Base-by-base conservation (phyloP, 2,888 invertebrate genomes). In the Idaea straminata region DNA sequence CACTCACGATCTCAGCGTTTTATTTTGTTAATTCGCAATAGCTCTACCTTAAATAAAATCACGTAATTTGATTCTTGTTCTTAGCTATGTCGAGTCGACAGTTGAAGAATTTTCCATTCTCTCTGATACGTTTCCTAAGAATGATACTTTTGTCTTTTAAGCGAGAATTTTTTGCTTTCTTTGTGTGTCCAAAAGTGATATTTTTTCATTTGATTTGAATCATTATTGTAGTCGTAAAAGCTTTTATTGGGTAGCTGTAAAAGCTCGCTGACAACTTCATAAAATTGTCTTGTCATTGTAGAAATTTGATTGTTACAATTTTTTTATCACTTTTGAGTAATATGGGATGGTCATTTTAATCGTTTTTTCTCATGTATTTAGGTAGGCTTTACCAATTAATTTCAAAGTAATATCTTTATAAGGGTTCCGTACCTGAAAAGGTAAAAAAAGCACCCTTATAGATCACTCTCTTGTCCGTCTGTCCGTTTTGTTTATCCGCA, bases 31-130 rank as follows among this genome's bases (percentile, higher is more conserved):
- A 38, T 59, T 62, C 61, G 61, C 61, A 16, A 25, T 16, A 61
- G 47, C 47, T 25, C 25, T 47, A 47, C 47, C 47, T 47, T 69
- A 64, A 68, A 64, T 66, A 66, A 61, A 63, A 38, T 58, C 68
- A 69, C 68, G 66, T 64, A 62, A 13, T 47, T 64, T 62, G 63
- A 61, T 64, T 66, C 64, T 69, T 61, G 64, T 66, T 61, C 62
- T 62, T 62, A 47, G 47, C 47, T 47, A 7, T 13, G 47, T 10
- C 5, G 47, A 47, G 13, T 47, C 13, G 47, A 47, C 47, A 47
- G 47, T 47, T 13, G 47, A 47, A 47, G 47, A 47, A 47, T 47
- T 7, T 47, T 47, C 10, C 47, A 47, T 47, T 47, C 13, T 10
- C 47, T 47, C 47, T 5, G 47, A 47, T 47, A 47, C 47, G 47